Evolutionary conservation across 2,113 vertebrate species (phyloP), one percentile per base, ranked within the genome.

Genomic region (Hyla sarda): DNA sequence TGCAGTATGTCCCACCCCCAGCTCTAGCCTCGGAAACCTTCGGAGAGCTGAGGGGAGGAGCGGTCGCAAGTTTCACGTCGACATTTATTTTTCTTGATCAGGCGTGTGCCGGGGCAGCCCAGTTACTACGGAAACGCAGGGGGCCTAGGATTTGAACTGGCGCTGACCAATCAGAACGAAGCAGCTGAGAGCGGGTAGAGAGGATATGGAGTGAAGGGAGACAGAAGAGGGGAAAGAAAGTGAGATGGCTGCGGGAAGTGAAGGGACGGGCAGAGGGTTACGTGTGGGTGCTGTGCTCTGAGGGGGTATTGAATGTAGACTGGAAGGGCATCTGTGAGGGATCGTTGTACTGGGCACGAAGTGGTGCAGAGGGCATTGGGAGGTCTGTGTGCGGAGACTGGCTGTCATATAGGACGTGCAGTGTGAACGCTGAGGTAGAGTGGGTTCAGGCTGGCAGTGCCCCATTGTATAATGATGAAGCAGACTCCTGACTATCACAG

Each of bases 71-170:
- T 2, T 10, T 48, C 72, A 74, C 72, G 72, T 50, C 0, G 30
- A 9, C 13, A 12, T 23, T 56, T 78, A 37, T 69, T 67, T 82
- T 82, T 45, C 47, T 25, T 3, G 2, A 47, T 62, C 84, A 86
- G 84, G 84, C 84, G 14, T 67, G 0, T 1, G 3, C 0, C 17
- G 2, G 65, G 84, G n/a, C 84, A 81, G 84, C 76, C 67, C 19
- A 13, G 77, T 80, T 47, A 11, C 50, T 25, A 86, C 45, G 37
- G 77, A 0, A 47, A 73, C 52, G 8, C 1, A 0, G 60, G 67
- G 84, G 84, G 8, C 84, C 76, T 86, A 14, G 58, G 17, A 72
- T 86, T 86, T 86, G 84, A 86, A 86, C 34, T 47, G 7, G 10
- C 19, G n/a, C 62, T 56, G 34, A 14, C 84, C 84, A 86, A 86